Conservation (phyloP, 2,113 vertebrate genomes). For the Anarhynchus alexandrinus region DNA sequence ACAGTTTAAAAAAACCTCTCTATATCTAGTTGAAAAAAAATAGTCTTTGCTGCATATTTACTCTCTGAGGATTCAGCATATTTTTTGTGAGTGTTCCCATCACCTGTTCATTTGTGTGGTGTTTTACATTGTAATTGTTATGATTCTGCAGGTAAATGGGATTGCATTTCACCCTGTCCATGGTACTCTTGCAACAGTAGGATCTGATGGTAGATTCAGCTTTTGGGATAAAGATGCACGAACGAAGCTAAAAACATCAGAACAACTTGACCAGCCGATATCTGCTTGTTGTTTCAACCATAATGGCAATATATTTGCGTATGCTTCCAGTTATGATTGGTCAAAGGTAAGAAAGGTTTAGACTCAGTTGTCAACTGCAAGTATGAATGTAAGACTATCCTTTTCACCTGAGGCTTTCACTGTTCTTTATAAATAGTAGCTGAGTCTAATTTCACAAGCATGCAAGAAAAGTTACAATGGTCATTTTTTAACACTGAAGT, state of each 20-base stretch:
- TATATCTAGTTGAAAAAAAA: not conserved
- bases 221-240: conserved; percentile 99
- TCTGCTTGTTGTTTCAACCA: conserved; percentile 96
- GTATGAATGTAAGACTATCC: not conserved
- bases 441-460: not conserved
- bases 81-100: not conserved
- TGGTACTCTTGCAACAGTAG: conserved; percentile 93
- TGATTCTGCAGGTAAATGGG: conserved; percentile 85
- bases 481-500: not conserved
- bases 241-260: conserved; percentile 97
- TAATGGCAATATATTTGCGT: conserved; percentile 98
- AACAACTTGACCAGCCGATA: conserved; percentile 95
- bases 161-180: conserved; percentile 98
- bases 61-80: not conserved
- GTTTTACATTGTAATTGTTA: not conserved
- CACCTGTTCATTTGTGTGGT: not conserved
- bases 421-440: not conserved
- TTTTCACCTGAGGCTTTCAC: not conserved
- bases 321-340: conserved; percentile 98
- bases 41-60: not conserved
- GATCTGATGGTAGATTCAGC: conserved; percentile 96
- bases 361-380: not conserved
- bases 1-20: too few species aligned
- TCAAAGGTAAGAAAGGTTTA: conserved; percentile 85
- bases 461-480: not conserved